Evolutionary conservation across 37 sponge, comb jelly and placozoan genomes (phyloP), one percentile per base, ranked within the genome.

Genomic region (Dysidea cf. avara): DNA sequence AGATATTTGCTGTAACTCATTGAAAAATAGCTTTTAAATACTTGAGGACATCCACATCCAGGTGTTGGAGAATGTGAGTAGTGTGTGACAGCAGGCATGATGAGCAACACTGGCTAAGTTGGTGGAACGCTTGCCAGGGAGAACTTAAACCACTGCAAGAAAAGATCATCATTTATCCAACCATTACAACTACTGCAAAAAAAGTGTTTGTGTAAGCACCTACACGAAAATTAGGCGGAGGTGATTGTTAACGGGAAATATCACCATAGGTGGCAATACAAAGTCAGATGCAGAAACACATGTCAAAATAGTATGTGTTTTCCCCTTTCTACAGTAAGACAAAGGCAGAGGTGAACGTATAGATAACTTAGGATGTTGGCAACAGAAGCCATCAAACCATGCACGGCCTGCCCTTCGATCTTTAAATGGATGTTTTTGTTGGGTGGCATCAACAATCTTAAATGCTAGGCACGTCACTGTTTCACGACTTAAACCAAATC

Each of bases 1-100:
- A 85, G 21, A 46, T 76, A 85, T 21, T 37, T 35, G 14, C 30
- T 66, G 69, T 75, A 86, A 1, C 68, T 80, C 36, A 59, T 83
- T 26, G 60, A 74, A 33, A 69, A 83, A 37, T 21, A n/a, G 2
- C 63, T 21, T 64, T 81, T 81, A 29, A 81, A 62, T 6, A 64
- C 39, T 77, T 76, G 64, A 77, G 76, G 1, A 83, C 77, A 14
- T 72, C 66, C 3, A 84, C 58, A 38, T 84, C 78, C 25, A 83
- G 56, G 3, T 66, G 85, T 28, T 84, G 85, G 2, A 84, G 73
- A 36, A 84, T 71, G 29, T 84, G 85, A 0, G 67, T 84, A 2
- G 68, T 72, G 47, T 84, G 85, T 0, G 79, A 39, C n/a, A 78
- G 85, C 0, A 77, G 38, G 29, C 73, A 47, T 16, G 21, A 83